A percentile compares a stretch with the other conserved stretches of the same genome.
phyloP scores from a whole-genome alignment of 2,797 vertebrate species.

The Pipistrellus kuhlii region DNA sequence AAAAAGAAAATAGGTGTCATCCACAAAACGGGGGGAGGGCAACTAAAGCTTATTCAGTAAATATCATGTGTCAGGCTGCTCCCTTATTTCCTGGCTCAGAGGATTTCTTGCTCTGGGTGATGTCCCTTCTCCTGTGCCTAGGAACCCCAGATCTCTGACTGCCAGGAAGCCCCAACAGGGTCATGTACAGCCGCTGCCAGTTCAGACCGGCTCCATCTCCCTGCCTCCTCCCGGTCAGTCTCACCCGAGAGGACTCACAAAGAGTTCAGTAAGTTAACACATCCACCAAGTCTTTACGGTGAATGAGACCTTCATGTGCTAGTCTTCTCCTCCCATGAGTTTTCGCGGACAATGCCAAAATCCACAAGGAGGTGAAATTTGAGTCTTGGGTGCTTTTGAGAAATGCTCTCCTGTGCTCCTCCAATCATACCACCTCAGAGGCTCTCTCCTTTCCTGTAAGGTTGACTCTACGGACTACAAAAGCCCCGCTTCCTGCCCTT shows the following conservation, averaged over 20 bases:
- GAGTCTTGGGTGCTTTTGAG: neutral
- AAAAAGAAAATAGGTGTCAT: neutral
- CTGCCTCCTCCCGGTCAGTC: neutral
- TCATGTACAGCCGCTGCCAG: neutral
- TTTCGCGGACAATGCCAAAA: constrained; percentile 16
- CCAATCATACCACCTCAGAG: neutral
- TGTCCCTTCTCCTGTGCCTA: constrained; percentile 12
- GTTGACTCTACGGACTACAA: neutral
- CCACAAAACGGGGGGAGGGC: neutral
- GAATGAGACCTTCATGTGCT: neutral
- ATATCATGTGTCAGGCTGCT: neutral
- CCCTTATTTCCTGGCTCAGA: constrained; percentile 14
- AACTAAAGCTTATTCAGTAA: neutral
- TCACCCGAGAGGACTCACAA: neutral
- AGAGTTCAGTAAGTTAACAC: neutral
- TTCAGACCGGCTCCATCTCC: neutral
- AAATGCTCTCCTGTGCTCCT: neutral
- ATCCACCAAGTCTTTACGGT: neutral
- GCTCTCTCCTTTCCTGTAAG: neutral
- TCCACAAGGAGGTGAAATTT: neutral
- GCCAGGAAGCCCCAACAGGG: neutral
- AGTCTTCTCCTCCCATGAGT: neutral
- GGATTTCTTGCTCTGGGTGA: neutral
- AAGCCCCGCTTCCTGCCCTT: neutral
- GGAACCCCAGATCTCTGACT: constrained; percentile 8